These are phyloP conservation scores for Pseudorectes ferrugineus DNA, from an alignment of 2,113 vertebrate genomes.

Conservation along the genomic window DNA sequence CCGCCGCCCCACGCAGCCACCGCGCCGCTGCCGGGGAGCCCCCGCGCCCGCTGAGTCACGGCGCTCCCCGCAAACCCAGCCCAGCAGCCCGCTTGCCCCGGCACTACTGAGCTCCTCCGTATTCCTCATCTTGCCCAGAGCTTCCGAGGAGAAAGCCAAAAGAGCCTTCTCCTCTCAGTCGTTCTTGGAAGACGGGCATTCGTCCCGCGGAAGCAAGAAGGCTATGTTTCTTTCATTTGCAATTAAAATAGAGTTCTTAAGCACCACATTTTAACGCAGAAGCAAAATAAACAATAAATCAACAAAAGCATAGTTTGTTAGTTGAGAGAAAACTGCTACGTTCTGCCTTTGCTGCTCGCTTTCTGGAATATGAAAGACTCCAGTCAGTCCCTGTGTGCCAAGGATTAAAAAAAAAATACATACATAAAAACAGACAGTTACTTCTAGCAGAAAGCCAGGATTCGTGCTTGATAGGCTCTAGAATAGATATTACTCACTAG, in stretches of 20 bases:
- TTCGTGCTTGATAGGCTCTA: slow-evolving; percentile 37
- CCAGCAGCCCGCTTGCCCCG: rapidly evolving
- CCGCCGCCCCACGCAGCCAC: neutral
- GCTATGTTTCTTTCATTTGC: slow-evolving; percentile 8
- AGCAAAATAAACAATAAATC: slow-evolving; percentile 56
- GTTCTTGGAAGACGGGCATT: neutral
- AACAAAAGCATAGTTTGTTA: slow-evolving; percentile 29
- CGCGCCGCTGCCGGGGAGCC: neutral
- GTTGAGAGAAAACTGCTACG: slow-evolving; percentile 29
- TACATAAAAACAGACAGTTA: slow-evolving; percentile 51
- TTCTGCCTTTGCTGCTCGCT: slow-evolving; percentile 12
- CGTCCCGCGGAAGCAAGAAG: neutral
- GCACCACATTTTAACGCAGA: neutral
- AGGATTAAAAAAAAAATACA: slow-evolving; percentile 32
- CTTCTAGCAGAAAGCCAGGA: slow-evolving; percentile 49
- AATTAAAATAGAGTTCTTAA: slow-evolving; percentile 30
- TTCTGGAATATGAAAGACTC: neutral
- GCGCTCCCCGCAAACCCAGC: rapidly evolving
- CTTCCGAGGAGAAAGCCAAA: neutral
- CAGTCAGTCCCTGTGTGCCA: neutral
- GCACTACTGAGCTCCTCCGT: rapidly evolving
- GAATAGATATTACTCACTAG: slow-evolving; percentile 59
- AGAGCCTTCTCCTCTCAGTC: neutral
- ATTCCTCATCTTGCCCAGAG: neutral
- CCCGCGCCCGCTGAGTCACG: neutral